Percentiles rank a stretch among this genome's conserved stretches.
These are phyloP conservation scores for Melanaphis sacchari DNA, from an alignment of 1,140 invertebrate species.

Conservation along the genomic window DNA sequence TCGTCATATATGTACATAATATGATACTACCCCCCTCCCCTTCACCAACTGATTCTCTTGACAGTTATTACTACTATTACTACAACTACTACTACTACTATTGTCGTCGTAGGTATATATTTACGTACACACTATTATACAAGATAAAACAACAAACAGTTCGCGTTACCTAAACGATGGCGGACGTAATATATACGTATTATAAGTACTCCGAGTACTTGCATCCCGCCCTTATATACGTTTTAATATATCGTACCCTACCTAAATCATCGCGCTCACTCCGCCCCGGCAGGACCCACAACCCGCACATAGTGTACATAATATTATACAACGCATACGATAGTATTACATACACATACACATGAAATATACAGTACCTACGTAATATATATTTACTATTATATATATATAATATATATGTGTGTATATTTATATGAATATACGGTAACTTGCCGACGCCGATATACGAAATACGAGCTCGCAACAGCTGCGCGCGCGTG, in stretches of 20 bases:
- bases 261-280: neutral
- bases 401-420: neutral
- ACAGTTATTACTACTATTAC: neutral
- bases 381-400: neutral
- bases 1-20: neutral
- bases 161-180: neutral
- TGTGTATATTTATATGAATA: no score
- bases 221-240: neutral
- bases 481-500: slow-evolving; percentile 10
- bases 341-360: neutral
- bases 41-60: neutral
- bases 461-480: neutral
- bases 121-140: neutral
- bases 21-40: neutral
- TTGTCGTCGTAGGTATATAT: neutral
- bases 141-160: neutral
- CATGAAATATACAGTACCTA: no score
- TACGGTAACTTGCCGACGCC: neutral
- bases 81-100: neutral
- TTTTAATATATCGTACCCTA: neutral
- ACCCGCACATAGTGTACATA: neutral
- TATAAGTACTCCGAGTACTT: neutral
- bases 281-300: neutral
- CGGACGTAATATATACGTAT: neutral
- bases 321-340: no score